Evolutionary conservation across 2,888 invertebrate genomes (phyloP), one percentile per base, ranked within the genome.

Genomic region (Proisotoma minuta): DNA sequence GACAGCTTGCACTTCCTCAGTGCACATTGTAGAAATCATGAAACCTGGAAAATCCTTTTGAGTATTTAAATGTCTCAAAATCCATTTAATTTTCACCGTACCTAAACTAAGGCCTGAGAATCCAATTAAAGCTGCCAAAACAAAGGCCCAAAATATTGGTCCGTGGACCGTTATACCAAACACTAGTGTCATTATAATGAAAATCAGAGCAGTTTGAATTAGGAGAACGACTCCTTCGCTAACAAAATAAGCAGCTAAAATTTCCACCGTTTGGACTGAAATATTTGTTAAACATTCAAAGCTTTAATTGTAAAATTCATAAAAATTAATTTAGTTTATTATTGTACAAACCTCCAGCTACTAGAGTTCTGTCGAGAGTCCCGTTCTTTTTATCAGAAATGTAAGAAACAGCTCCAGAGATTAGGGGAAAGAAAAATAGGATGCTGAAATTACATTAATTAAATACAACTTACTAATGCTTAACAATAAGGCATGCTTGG

Each of bases 11-110:
- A 91, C 83, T 78, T 95, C 94, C 68, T 93, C 81, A 77, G 91
- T 91, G 80, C 94, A 94, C 47, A 93, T 85, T 0, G 93, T 90
- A 0, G 94, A 93, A 74, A 94, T 92, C 53, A 94, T 87, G 79
- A 95, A 91, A 60, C 91, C 85, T 84, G 72, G 3, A 24, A 4
- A 24, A 28, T 3, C 15, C 4, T 57, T 48, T 8, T 20, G 8
- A 24, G 8, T 23, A 50, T 23, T 18, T 50, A 5, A 24, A 23
- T 20, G 24, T 15, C 20, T 22, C 8, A 24, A 23, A n/a, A 23
- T 20, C 5, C n/a, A n/a, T n/a, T n/a, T n/a, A n/a, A n/a, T n/a
- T 4, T 5, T 50, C 20, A 24, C 5, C 8, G 4, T 8, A 26
- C 5, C 26, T 40, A 65, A 59, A 4, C 61, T 61, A 26, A 68